Percentiles rank a stretch among this genome's conserved stretches.
Conservation (phyloP, 2,113 vertebrate genomes). For the Castor canadensis region DNA sequence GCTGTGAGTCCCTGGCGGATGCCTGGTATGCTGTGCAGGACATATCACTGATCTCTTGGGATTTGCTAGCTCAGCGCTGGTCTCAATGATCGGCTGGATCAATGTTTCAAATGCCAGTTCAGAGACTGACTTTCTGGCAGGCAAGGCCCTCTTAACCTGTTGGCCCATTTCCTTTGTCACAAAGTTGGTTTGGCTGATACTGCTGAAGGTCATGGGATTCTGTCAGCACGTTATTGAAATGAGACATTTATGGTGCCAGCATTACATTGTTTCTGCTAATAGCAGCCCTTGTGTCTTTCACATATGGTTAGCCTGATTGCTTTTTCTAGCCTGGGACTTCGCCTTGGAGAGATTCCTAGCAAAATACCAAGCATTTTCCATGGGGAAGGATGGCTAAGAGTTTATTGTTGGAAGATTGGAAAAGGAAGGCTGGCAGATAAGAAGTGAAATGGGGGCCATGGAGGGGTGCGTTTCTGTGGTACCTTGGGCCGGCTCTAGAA, state of each 20-base stretch:
- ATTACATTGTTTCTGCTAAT: not conserved
- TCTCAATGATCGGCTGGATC: not conserved
- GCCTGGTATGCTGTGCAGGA: fast-evolving
- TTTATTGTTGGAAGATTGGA: not conserved
- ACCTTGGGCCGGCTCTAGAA: not conserved
- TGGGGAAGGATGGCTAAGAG: not conserved
- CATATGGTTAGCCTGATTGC: constrained; percentile 10
- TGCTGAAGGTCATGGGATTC: constrained; percentile 10
- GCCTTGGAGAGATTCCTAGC: constrained; percentile 34
- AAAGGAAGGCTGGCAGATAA: not conserved
- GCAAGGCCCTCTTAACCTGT: not conserved
- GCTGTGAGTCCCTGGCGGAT: not conserved
- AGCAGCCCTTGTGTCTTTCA: not conserved
- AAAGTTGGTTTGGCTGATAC: not conserved
- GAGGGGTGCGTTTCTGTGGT: not conserved
- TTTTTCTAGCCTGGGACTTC: constrained; percentile 40
- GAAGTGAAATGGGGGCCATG: fast-evolving
- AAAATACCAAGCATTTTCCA: not conserved
- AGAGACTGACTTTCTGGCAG: not conserved
- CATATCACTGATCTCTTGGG: not conserved
- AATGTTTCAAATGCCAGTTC: not conserved
- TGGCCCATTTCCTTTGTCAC: not conserved
- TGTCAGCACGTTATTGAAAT: not conserved
- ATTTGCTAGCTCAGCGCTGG: not conserved
- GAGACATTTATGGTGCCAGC: not conserved